Evolutionary conservation across 2,113 vertebrate species (phyloP), one percentile per base, ranked within the genome.

Genomic region (Microcebus murinus): DNA sequence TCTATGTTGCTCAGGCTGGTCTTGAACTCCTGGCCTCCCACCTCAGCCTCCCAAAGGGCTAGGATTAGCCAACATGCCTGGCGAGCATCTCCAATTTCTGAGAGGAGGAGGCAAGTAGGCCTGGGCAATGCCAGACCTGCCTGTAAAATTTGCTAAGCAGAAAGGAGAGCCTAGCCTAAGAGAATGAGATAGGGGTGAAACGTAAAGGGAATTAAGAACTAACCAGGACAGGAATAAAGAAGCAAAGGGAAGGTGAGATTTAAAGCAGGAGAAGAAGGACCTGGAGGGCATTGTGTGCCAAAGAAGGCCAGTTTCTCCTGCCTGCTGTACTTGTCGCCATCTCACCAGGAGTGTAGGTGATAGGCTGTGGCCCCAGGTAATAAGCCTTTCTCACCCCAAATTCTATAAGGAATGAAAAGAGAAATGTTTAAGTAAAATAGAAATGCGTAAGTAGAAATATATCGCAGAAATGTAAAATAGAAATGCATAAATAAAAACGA

Each of bases 401-500:
- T 83, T 96, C 90, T 94, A 12, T 83, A 90, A 73, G 34, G 55
- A 90, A 61, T 96, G 31, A 84, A 85, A 92, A 95, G 29, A 70
- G 42, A 88, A 81, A 88, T 42, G 79, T 61, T 20, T 31, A 87
- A 95, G 76, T 63, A 71, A 59, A 36, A 17, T 57, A 77, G 65
- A 85, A 68, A 91, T 77, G 36, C 9, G 52, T 86, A 94, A 84
- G 70, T 81, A 42, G 68, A 94, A 91, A 96, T 61, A 55, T n/a
- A 52, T 50, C 25, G 39, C 31, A 61, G n/a, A 61, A 73, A 90
- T 79, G 63, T 55, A 80, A 94, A 95, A 39, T 42, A 74, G 59
- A 81, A 80, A 84, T 80, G 68, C 36, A 79, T 90, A 94, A 94
- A 86, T 85, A 74, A 89, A 96, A 96, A 81, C 25, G 65, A 85